Percentiles rank a stretch among this genome's conserved stretches.
These are phyloP conservation scores for Clarias fuscus DNA, from an alignment of 2,797 vertebrate species.

Conservation along the genomic window DNA sequence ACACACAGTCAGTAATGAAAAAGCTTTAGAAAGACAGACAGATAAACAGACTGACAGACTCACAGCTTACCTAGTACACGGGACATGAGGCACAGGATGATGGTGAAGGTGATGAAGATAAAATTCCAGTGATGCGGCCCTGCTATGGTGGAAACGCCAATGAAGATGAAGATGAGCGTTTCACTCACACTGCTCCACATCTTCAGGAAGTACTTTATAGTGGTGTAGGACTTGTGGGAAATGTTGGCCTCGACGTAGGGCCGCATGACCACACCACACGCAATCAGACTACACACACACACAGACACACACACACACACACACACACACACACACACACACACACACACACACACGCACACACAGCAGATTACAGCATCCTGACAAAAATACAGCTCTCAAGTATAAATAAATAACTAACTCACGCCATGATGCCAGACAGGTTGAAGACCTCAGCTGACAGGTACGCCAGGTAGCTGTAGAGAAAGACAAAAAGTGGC, in stretches of 20 bases:
- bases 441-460: constrained; percentile 95
- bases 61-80: constrained; percentile 84
- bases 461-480: constrained; percentile 98
- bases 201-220: constrained; percentile 88
- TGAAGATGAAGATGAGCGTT: constrained; percentile 88
- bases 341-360: background rate
- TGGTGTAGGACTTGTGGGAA: constrained; percentile 88
- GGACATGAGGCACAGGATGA: constrained; percentile 80
- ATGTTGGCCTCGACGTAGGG: constrained; percentile 88
- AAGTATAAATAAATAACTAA: constrained; percentile 43
- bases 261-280: constrained; percentile 82
- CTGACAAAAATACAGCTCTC: background rate
- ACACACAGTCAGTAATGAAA: background rate
- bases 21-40: background rate
- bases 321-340: background rate
- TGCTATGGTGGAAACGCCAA: constrained; percentile 83
- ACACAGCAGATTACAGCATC: background rate
- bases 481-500: constrained; percentile 97
- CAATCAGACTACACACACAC: constrained; percentile 74
- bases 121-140: constrained; percentile 84
- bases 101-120: constrained; percentile 81
- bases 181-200: constrained; percentile 90
- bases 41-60: background rate
- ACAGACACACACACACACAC: constrained; percentile 4
- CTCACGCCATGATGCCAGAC: constrained; percentile 98